These are phyloP conservation scores for Cassiopea xamachana DNA, from an alignment of 30 jellyfish, hydroid and myxozoan genomes.

Conservation along the genomic window DNA sequence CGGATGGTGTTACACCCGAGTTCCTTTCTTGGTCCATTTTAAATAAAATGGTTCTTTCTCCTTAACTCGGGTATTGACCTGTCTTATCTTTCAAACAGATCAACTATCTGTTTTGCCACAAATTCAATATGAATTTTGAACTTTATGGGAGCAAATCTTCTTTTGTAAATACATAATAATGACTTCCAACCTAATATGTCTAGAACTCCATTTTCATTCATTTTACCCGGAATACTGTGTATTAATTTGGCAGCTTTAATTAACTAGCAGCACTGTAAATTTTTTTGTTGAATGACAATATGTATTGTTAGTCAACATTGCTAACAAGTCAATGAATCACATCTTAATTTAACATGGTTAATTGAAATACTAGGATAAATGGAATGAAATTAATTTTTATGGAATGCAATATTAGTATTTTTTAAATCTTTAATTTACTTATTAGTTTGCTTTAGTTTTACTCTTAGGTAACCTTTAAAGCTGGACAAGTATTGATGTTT, in stretches of 20 bases:
- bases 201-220: constrained; percentile 9
- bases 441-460: too few relatives aligned
- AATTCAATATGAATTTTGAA: not conserved
- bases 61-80: not conserved
- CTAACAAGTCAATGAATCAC: too few relatives aligned
- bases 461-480: too few relatives aligned
- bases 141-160: constrained; percentile 12
- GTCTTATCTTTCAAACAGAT: not conserved
- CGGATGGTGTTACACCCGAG: not conserved
- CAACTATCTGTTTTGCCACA: not conserved
- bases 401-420: too few relatives aligned
- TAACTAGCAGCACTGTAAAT: too few relatives aligned
- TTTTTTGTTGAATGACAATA: too few relatives aligned
- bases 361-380: too few relatives aligned
- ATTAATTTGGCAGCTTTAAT: constrained; percentile 26
- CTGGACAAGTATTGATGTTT: too few relatives aligned
- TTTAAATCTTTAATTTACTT: too few relatives aligned
- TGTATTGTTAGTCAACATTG: too few relatives aligned
- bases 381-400: too few relatives aligned
- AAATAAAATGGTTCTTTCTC: not conserved
- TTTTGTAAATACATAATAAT: not conserved
- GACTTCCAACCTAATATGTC: constrained; percentile 18
- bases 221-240: constrained; percentile 14
- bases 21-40: not conserved
- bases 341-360: too few relatives aligned